Conservation (phyloP, 2,888 invertebrate genomes). For the Linnaemya vulpina region DNA sequence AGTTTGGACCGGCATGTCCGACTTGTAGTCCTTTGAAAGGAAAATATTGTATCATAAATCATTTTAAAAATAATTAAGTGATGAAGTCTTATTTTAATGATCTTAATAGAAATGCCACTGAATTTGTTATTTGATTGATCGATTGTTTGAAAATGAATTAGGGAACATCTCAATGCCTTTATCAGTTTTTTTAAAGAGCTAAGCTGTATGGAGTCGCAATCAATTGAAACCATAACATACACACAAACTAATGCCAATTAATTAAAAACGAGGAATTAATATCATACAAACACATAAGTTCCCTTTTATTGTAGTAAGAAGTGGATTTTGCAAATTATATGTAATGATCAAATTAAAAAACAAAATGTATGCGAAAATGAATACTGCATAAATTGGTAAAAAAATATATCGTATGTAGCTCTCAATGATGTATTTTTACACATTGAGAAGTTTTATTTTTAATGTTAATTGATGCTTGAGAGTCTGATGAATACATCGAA, state of each 20-base stretch:
- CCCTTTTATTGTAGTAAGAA: slow-evolving; percentile 18
- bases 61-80: not conserved
- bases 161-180: slow-evolving; percentile 55
- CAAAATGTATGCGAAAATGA: slow-evolving; percentile 61
- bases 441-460: not conserved
- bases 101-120: slow-evolving; percentile 61
- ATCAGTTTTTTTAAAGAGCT: slow-evolving; percentile 46
- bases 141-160: slow-evolving; percentile 64
- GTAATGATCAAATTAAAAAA: slow-evolving; percentile 59
- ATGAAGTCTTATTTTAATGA: slow-evolving; percentile 38
- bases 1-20: slow-evolving; percentile 95
- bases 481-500: slow-evolving; percentile 67
- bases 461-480: slow-evolving; percentile 57
- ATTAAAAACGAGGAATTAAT: slow-evolving; percentile 30
- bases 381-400: slow-evolving; percentile 45
- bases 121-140: slow-evolving; percentile 66
- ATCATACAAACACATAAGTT: slow-evolving; percentile 46
- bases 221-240: slow-evolving; percentile 60
- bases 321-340: slow-evolving; percentile 58
- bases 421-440: slow-evolving; percentile 53
- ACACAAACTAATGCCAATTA: slow-evolving; percentile 65
- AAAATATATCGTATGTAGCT: slow-evolving; percentile 25
- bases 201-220: slow-evolving; percentile 64
- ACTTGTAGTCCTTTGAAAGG: slow-evolving; percentile 89
- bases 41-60: slow-evolving; percentile 9